Conservation (phyloP, 64 coral and sea anemone genomes). For the Catalaphyllia jardinei region DNA sequence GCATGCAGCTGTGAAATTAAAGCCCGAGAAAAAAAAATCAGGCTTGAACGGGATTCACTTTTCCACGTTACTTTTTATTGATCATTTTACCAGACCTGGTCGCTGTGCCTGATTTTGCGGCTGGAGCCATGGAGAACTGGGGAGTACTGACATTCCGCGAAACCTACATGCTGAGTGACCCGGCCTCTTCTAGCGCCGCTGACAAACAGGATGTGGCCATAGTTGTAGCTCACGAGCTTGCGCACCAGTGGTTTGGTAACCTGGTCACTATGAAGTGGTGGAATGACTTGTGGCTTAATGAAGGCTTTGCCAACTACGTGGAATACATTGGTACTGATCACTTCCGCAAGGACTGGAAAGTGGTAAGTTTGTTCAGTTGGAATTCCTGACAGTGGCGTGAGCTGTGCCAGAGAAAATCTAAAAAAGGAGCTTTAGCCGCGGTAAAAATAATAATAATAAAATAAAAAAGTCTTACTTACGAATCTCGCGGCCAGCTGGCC, state of each 20-base stretch:
- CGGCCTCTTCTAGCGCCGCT: slow-evolving; percentile 65
- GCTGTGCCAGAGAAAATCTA: too few species aligned
- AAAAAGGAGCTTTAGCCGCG: too few species aligned
- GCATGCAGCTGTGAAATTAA: not conserved
- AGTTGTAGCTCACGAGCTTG: slow-evolving; percentile 86
- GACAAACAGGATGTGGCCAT: slow-evolving; percentile 89
- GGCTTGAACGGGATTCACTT: not conserved
- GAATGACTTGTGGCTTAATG: slow-evolving; percentile 93
- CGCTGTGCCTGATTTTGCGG: slow-evolving; percentile 90
- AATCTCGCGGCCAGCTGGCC: too few species aligned
- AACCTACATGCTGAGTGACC: slow-evolving; percentile 79
- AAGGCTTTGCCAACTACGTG: slow-evolving; percentile 83
- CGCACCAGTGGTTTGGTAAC: slow-evolving; percentile 96
- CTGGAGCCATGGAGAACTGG: slow-evolving; percentile 99
- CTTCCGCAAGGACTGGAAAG: slow-evolving; percentile 83
- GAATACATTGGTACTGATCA: slow-evolving; percentile 90
- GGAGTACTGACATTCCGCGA: slow-evolving; percentile 91
- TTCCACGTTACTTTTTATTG: not conserved
- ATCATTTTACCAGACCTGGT: slow-evolving; percentile 60
- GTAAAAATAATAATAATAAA: too few species aligned
- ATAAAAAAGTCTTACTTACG: too few species aligned
- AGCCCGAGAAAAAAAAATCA: not conserved
- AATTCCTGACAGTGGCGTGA: not conserved
- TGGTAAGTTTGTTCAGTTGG: slow-evolving; percentile 35
- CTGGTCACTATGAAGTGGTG: slow-evolving; percentile 86